Conservation (phyloP, 2,113 vertebrate genomes). For the Channa maculata region DNA sequence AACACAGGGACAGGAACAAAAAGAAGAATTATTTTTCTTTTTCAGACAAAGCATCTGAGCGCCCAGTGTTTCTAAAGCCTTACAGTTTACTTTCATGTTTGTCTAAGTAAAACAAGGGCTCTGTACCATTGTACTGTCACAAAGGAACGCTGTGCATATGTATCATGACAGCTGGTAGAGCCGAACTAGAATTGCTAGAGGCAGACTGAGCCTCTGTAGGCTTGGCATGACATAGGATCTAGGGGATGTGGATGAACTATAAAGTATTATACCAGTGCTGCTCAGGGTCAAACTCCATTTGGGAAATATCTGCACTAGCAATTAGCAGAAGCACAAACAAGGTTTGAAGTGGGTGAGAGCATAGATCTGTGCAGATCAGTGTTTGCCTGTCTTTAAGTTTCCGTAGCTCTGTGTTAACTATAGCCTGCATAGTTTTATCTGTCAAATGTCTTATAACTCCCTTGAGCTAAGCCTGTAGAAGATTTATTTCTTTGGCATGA, state of each 20-base stretch:
- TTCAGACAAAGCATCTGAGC: slow-evolving; percentile 38
- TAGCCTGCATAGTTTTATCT: slow-evolving; percentile 26
- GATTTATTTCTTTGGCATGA: slow-evolving; percentile 1
- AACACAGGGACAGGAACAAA: slow-evolving; percentile 20
- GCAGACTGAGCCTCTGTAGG: slow-evolving; percentile 41
- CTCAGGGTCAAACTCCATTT: slow-evolving; percentile 61
- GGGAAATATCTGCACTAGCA: slow-evolving; percentile 57
- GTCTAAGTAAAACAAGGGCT: slow-evolving; percentile 46
- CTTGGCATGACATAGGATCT: slow-evolving; percentile 63
- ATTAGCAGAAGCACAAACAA: slow-evolving; percentile 53
- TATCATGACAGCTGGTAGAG: slow-evolving; percentile 62
- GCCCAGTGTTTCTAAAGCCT: slow-evolving; percentile 12
- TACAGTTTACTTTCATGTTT: slow-evolving; percentile 55
- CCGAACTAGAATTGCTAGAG: slow-evolving; percentile 37
- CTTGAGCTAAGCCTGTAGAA: slow-evolving; percentile 16
- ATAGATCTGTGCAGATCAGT: slow-evolving; percentile 16
- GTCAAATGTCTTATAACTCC: slow-evolving; percentile 1
- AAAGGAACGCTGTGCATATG: slow-evolving; percentile 9
- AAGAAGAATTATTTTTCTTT: not conserved
- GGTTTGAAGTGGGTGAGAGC: slow-evolving; percentile 71
- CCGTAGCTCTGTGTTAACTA: slow-evolving; percentile 6
- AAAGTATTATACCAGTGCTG: not conserved
- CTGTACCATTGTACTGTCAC: slow-evolving; percentile 33
- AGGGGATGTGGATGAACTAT: slow-evolving; percentile 31
- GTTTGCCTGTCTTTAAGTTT: slow-evolving; percentile 10